A percentile compares a stretch with the other conserved stretches of the same genome.
Conservation (phyloP, 1,140 invertebrate species). For the Bombus balteatus region DNA sequence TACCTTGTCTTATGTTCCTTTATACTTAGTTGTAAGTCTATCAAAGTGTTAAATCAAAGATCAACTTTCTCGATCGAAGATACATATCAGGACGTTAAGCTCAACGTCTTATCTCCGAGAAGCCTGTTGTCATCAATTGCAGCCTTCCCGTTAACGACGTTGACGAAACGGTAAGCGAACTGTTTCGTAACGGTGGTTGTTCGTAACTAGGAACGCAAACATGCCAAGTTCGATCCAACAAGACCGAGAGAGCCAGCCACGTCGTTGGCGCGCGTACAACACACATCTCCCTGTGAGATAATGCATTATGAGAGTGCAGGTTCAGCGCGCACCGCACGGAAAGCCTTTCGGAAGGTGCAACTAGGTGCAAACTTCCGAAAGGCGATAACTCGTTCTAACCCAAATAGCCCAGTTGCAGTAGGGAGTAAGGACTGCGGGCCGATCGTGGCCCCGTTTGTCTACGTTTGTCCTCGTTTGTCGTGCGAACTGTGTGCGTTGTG, state of each 20-base stretch:
- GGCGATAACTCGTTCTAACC: conserved; percentile 61
- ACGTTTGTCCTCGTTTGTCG: conserved; percentile 9
- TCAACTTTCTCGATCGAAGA: neutral
- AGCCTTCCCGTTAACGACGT: neutral
- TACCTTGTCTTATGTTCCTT: neutral
- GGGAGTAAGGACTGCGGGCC: neutral
- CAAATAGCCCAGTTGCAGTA: conserved; percentile 34
- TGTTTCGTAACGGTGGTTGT: conserved; percentile 2
- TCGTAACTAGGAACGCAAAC: conserved; percentile 17
- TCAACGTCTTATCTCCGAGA: neutral
- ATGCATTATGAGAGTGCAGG: conserved; percentile 14
- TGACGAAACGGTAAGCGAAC: conserved; percentile 8
- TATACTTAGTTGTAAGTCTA: neutral
- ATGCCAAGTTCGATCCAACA: conserved; percentile 16
- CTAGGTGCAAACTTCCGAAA: conserved; percentile 57
- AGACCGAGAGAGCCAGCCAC: too few relatives aligned
- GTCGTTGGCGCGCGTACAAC: neutral
- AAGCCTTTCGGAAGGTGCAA: conserved; percentile 37
- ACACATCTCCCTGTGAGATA: conserved; percentile 19
- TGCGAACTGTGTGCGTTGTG: conserved; percentile 2
- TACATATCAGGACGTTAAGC: neutral
- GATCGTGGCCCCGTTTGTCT: conserved; percentile 27
- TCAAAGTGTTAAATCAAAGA: neutral
- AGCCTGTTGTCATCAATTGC: neutral
- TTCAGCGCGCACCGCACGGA: conserved; percentile 11